phyloP scores from a whole-genome alignment of 92 coral and sea anemone genomes.

The Zoanthus gigantus region DNA sequence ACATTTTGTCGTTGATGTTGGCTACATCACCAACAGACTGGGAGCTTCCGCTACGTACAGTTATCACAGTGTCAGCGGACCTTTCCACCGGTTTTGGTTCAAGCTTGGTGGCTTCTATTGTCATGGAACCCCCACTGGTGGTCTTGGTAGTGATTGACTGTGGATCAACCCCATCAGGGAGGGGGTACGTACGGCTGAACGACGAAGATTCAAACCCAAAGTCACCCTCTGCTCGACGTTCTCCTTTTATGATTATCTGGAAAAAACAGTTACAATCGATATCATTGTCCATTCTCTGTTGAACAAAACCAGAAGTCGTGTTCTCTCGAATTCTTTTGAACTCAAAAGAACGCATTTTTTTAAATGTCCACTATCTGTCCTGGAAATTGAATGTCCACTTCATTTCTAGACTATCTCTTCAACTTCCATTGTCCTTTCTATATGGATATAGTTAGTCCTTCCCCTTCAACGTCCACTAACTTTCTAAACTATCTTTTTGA shows the following conservation, averaged over 20 bases:
- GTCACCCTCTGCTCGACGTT: slow-evolving; percentile 88
- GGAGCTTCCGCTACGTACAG: slow-evolving; percentile 53
- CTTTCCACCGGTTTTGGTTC: slow-evolving; percentile 51
- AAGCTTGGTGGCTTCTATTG: slow-evolving; percentile 80
- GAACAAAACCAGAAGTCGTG: no score
- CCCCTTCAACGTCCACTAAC: no score
- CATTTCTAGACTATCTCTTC: no score
- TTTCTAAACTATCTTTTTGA: no score
- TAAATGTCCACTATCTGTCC: no score
- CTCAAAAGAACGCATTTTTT: no score
- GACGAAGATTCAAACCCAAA: slow-evolving; percentile 91
- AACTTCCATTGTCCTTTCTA: no score
- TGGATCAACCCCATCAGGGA: slow-evolving; percentile 90
- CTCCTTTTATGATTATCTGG: slow-evolving; percentile 78
- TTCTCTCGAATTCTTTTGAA: no score
- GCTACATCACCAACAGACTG: slow-evolving; percentile 78
- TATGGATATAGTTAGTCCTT: no score
- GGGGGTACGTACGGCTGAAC: slow-evolving; percentile 86
- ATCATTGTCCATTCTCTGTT: neutral
- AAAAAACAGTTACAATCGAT: neutral
- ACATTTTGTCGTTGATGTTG: slow-evolving; percentile 84
- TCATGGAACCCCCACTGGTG: slow-evolving; percentile 89
- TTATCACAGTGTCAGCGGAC: slow-evolving; percentile 67
- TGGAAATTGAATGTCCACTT: no score
- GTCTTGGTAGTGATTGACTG: slow-evolving; percentile 81